Base-by-base conservation (phyloP, 1,140 invertebrate genomes). In the Drosophila miranda region DNA sequence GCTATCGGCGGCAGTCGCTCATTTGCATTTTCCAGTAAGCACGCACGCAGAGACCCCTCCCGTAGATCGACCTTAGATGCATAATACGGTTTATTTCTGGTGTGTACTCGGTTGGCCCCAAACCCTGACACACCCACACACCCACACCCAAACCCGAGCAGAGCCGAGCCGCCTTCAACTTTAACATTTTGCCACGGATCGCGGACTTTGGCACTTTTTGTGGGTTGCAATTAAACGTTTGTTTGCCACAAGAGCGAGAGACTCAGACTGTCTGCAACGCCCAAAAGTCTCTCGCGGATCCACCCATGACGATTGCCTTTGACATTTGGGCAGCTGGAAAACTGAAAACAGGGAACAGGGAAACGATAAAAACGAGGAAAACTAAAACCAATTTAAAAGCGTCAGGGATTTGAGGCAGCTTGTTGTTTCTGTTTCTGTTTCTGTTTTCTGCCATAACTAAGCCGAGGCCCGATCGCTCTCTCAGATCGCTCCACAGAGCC, bases 291-390 rank as follows among this genome's bases (percentile, higher is more conserved):
- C 59, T 45, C 21, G 61, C 71, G 71, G 72, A 75, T 75, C 66
- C 80, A 86, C 84, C 78, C 83, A 61, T 75, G 59, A 81, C 74
- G 87, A 86, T 86, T 75, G 66, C 83, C 78, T 87, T 87, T 87
- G 82, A 87, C 82, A 87, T 87, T 87, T 87, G 75, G 67, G 56
- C 56, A 73, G 56, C 68, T 55, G 57, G 52, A 51, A 50, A 50
- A n/a, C 54, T 43, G 44, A 21, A 59, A 38, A 38, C 16, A 8
- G 21, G 23, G 23, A 45, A 62, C 30, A 9, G 30, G 28, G 28
- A 30, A 30, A 30, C 28, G 8, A 7, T 52, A 51, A 50, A 60
- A 14, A 28, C 11, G 16, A 16, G 16, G 30, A 45, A 56, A 63
- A 53, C 61, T 52, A 83, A 70, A 81, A 70, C 58, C 71, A 77